A percentile compares a stretch with the other conserved stretches of the same genome.
Conservation (phyloP, 2,113 vertebrate genomes). For the Proterorhinus semilunaris region DNA sequence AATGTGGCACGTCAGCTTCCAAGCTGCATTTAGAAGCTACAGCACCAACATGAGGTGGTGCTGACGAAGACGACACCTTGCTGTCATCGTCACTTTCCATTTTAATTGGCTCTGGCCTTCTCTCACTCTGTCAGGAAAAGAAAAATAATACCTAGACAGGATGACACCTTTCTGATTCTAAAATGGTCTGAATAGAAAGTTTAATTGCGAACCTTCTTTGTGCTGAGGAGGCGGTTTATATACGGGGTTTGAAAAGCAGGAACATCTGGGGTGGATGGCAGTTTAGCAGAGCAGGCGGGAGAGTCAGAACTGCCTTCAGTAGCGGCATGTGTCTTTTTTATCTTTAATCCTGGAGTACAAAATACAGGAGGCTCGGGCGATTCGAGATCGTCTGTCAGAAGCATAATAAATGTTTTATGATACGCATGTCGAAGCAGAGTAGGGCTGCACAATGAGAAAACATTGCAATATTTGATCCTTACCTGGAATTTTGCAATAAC, state of each 20-base stretch:
- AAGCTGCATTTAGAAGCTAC: constrained; percentile 19
- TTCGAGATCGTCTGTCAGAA: constrained; percentile 61
- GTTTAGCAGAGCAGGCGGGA: constrained; percentile 2
- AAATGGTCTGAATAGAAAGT: neutral
- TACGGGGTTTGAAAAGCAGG: constrained; percentile 75
- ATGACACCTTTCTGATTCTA: neutral
- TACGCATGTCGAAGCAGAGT: too few relatives aligned
- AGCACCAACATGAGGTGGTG: neutral
- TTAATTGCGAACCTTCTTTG: constrained; percentile 60
- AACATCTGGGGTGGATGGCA: constrained; percentile 57
- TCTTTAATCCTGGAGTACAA: constrained; percentile 81
- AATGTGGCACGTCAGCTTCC: constrained; percentile 41
- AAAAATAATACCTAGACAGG: neutral
- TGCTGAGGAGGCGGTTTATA: constrained; percentile 70
- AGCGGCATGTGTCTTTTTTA: constrained; percentile 52
- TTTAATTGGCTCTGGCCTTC: constrained; percentile 3
- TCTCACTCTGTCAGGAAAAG: constrained; percentile 13
- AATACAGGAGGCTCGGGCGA: constrained; percentile 81
- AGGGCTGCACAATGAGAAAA: too few relatives aligned
- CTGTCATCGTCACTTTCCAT: constrained; percentile 7
- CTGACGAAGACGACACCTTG: neutral
- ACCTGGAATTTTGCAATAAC: too few relatives aligned
- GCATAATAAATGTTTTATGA: neutral
- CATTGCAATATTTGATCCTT: too few relatives aligned
- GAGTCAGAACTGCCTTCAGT: constrained; percentile 26